Evolutionary conservation across 2,888 invertebrate genomes (phyloP).

Genomic region (Carterocephalus palaemon): DNA sequence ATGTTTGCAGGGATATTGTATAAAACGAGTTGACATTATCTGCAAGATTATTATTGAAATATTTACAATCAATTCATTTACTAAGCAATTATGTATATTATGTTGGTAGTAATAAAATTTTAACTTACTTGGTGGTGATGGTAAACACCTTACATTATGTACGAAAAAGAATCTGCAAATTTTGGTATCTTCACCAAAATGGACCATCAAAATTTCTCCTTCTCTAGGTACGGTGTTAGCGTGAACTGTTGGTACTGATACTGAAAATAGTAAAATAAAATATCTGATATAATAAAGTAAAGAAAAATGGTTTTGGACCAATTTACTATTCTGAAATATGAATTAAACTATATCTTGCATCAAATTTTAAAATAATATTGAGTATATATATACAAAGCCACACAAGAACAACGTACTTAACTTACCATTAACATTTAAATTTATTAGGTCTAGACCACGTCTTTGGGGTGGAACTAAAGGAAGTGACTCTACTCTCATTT

Average conservation of each 20-base stretch:
- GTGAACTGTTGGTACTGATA: conserved; percentile 52
- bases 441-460: conserved; percentile 50
- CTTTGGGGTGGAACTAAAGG: conserved; percentile 55
- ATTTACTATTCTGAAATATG: too few relatives aligned
- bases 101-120: conserved; percentile 2
- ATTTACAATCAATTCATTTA: neutral
- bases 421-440: conserved; percentile 60
- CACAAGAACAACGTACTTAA: neutral
- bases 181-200: conserved; percentile 50
- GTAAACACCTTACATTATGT: conserved; percentile 55
- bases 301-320: too few relatives aligned
- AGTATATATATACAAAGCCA: too few relatives aligned
- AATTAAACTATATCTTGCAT: too few relatives aligned
- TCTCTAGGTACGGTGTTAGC: conserved; percentile 50
- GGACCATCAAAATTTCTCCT: conserved; percentile 59
- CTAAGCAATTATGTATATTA: neutral
- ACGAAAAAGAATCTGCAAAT: conserved; percentile 61
- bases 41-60: conserved; percentile 38
- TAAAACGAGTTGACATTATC: conserved; percentile 59
- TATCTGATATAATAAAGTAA: too few relatives aligned
- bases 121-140: conserved; percentile 59
- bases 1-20: conserved; percentile 55
- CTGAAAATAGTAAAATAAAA: conserved; percentile 39
- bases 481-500: conserved; percentile 57
- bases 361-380: too few relatives aligned